A percentile compares a stretch with the other conserved stretches of the same genome.
These are phyloP conservation scores for Agapornis canus DNA, from an alignment of 2,797 vertebrate species.

Conservation along the genomic window DNA sequence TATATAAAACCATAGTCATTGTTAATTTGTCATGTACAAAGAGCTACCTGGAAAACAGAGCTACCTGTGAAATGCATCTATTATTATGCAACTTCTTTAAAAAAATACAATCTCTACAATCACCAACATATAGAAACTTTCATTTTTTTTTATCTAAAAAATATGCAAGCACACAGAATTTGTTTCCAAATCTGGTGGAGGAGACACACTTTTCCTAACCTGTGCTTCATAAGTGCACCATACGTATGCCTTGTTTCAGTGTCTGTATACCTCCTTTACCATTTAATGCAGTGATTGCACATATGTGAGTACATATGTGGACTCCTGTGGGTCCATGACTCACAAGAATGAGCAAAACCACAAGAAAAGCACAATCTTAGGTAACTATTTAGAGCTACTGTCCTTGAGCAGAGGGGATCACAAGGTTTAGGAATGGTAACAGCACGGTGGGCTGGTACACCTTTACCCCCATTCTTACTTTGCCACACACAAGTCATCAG, in stretches of 20 bases:
- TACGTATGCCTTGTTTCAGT: neutral
- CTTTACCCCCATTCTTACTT: neutral
- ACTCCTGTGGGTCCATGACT: neutral
- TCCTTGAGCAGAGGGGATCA: neutral
- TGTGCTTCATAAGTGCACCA: neutral
- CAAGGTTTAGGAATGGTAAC: accelerated
- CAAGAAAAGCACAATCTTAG: neutral
- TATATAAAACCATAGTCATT: neutral
- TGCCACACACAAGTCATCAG: accelerated
- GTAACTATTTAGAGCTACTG: neutral
- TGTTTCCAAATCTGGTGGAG: neutral
- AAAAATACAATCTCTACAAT: neutral
- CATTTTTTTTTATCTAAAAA: neutral
- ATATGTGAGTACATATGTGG: neutral
- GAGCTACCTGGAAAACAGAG: neutral
- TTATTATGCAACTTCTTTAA: neutral
- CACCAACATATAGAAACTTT: neutral
- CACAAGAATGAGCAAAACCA: neutral
- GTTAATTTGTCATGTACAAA: slow-evolving; percentile 39
- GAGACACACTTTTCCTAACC: neutral
- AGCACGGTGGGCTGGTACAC: neutral
- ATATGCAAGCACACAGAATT: neutral
- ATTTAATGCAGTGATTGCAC: neutral
- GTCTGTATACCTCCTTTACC: neutral
- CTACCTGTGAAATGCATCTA: neutral